A percentile compares a stretch with the other conserved stretches of the same genome.
These are phyloP conservation scores for Gephyroberyx darwinii DNA, from an alignment of 2,797 vertebrate species.

Conservation along the genomic window DNA sequence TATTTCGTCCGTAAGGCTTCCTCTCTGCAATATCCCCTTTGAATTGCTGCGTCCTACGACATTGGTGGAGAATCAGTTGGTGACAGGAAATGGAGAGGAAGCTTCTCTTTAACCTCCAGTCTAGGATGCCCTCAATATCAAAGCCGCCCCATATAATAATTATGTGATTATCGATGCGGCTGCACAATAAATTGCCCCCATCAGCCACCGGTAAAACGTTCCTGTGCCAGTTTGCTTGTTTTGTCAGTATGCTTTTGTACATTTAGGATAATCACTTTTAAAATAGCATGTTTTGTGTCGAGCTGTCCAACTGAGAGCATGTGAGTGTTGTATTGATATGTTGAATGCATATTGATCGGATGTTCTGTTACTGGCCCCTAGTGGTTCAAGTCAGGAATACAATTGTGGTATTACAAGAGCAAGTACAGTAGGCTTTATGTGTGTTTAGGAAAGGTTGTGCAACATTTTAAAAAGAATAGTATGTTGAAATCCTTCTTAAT, in stretches of 20 bases:
- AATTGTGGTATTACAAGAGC: slow-evolving; percentile 9
- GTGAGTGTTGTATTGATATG: slow-evolving; percentile 22
- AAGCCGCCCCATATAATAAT: slow-evolving; percentile 26
- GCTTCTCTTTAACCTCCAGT: slow-evolving; percentile 29
- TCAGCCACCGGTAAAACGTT: slow-evolving; percentile 41
- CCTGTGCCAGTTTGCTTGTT: not conserved
- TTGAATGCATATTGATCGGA: slow-evolving; percentile 29
- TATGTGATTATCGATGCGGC: slow-evolving; percentile 45
- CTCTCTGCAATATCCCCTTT: slow-evolving; percentile 24
- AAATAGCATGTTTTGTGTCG: slow-evolving; percentile 40
- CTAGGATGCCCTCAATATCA: slow-evolving; percentile 46
- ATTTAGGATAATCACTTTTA: slow-evolving; percentile 51
- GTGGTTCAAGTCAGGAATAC: slow-evolving; percentile 56
- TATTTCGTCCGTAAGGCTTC: slow-evolving; percentile 45
- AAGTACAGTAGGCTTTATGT: not conserved
- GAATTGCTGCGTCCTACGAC: slow-evolving; percentile 11
- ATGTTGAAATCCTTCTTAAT: not conserved
- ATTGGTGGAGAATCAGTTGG: not conserved
- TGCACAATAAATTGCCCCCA: slow-evolving; percentile 48
- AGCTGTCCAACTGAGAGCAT: slow-evolving; percentile 42
- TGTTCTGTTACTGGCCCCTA: slow-evolving; percentile 76
- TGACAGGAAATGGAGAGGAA: slow-evolving; percentile 17
- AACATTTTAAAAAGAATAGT: not conserved
- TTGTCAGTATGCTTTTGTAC: slow-evolving; percentile 42
- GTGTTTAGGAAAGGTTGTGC: not conserved